Evolutionary conservation across 2,113 vertebrate species (phyloP).

Genomic region (Calyptommatus sinebrachiatus): DNA sequence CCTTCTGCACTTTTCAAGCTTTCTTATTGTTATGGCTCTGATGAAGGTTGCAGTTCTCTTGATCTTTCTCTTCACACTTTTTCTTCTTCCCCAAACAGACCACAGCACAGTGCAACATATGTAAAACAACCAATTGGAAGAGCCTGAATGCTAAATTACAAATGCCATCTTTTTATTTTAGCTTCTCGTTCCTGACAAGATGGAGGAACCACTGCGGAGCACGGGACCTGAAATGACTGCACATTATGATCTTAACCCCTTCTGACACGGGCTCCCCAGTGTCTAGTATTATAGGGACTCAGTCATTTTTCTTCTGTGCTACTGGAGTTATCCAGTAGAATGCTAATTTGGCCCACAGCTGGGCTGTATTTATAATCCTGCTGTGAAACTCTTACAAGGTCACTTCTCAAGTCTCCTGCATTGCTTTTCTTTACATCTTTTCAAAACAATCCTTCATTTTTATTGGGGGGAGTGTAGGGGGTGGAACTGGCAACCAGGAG

Average conservation of each 20-base stretch:
- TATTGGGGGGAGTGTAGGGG: background rate
- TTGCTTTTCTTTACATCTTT: background rate
- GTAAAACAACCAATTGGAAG: too few species aligned
- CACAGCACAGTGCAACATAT: too few species aligned
- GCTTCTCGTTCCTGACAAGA: rapidly evolving
- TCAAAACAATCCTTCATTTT: slow-evolving; percentile 12
- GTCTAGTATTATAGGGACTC: slow-evolving; percentile 41
- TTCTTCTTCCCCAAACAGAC: too few species aligned
- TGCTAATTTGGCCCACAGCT: background rate
- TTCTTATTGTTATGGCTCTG: too few species aligned
- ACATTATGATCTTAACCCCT: slow-evolving; percentile 37
- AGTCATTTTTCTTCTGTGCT: slow-evolving; percentile 21
- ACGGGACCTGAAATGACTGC: slow-evolving; percentile 40
- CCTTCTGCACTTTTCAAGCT: too few species aligned
- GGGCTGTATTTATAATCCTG: background rate
- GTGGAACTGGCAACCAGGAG: background rate
- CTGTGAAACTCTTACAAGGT: background rate
- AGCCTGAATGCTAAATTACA: too few species aligned
- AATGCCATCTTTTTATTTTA: background rate
- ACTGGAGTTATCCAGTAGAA: background rate
- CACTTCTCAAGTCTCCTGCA: slow-evolving; percentile 6
- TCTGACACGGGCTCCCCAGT: slow-evolving; percentile 39
- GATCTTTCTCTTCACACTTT: too few species aligned
- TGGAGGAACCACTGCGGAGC: rapidly evolving
- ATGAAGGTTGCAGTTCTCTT: too few species aligned